These are phyloP conservation scores for Trichogramma dendrolimi DNA, from an alignment of 2,888 invertebrate species.

Conservation along the genomic window DNA sequence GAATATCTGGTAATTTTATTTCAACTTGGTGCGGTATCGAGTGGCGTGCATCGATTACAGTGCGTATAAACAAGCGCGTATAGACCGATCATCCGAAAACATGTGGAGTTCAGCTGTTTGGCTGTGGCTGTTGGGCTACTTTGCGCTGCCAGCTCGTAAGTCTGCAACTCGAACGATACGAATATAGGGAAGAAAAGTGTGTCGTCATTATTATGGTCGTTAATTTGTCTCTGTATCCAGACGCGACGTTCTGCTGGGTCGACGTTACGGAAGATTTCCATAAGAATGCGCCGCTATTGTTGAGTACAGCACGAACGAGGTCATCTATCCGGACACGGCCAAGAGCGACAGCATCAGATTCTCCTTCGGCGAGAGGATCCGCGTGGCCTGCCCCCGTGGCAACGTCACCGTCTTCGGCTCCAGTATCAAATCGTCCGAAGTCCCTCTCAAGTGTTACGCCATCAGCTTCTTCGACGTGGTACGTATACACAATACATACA, in stretches of 20 bases:
- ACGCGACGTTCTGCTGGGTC: constrained; percentile 16
- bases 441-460: constrained; percentile 12
- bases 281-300: constrained; percentile 7
- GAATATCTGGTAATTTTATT: too few relatives aligned
- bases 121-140: constrained; percentile 1
- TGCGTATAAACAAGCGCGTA: too few relatives aligned
- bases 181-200: neutral
- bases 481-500: neutral
- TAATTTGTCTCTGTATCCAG: constrained; percentile 1
- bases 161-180: neutral
- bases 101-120: neutral
- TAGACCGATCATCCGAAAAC: too few relatives aligned
- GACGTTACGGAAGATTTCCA: constrained; percentile 8
- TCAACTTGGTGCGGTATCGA: too few relatives aligned
- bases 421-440: constrained; percentile 3
- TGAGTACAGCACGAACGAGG: constrained; percentile 13
- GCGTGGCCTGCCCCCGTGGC: constrained; percentile 18
- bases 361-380: neutral
- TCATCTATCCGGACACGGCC: constrained; percentile 18
- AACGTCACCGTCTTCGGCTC: constrained; percentile 7
- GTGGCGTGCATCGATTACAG: too few relatives aligned
- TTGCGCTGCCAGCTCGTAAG: constrained; percentile 18
- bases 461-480: constrained; percentile 20
- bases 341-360: constrained; percentile 1
- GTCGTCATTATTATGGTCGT: neutral